Percentiles rank a stretch among this genome's conserved stretches.
phyloP scores from a whole-genome alignment of 2,113 vertebrate genomes.

The Isichthys henryi region DNA sequence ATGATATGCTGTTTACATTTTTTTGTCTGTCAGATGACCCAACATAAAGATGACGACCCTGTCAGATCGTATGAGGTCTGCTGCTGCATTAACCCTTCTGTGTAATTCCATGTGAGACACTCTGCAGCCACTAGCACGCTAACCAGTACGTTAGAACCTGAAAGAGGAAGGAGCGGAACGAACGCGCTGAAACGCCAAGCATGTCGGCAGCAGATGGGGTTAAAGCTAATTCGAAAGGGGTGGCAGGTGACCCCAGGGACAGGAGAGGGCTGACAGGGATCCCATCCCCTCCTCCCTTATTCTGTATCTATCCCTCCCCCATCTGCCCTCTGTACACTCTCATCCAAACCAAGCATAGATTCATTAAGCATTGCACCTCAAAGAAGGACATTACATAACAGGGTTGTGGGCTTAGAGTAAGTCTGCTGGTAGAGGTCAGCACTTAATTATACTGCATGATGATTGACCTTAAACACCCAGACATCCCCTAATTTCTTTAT shows the following conservation, averaged over 20 bases:
- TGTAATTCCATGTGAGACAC: background rate
- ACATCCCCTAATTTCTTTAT: background rate
- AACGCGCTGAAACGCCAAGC: background rate
- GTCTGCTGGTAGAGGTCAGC: background rate
- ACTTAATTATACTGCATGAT: background rate
- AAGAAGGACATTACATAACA: constrained; percentile 51
- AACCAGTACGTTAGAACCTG: background rate
- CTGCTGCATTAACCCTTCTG: background rate
- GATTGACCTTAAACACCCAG: background rate
- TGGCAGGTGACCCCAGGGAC: background rate
- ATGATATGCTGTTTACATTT: background rate
- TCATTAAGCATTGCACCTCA: constrained; percentile 34
- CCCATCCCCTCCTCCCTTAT: background rate
- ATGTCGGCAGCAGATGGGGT: background rate
- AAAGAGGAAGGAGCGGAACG: background rate
- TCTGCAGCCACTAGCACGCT: background rate
- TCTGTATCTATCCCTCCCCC: background rate
- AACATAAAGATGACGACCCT: background rate
- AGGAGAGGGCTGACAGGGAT: constrained; percentile 17
- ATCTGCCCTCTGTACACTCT: constrained; percentile 22
- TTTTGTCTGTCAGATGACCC: background rate
- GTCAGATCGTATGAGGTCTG: background rate
- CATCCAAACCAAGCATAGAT: constrained; percentile 30
- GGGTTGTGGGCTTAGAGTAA: background rate
- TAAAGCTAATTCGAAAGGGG: background rate